A percentile compares a stretch with the other conserved stretches of the same genome.
Conservation (phyloP, 2,113 vertebrate species). For the Nyctibius bracteatus region DNA sequence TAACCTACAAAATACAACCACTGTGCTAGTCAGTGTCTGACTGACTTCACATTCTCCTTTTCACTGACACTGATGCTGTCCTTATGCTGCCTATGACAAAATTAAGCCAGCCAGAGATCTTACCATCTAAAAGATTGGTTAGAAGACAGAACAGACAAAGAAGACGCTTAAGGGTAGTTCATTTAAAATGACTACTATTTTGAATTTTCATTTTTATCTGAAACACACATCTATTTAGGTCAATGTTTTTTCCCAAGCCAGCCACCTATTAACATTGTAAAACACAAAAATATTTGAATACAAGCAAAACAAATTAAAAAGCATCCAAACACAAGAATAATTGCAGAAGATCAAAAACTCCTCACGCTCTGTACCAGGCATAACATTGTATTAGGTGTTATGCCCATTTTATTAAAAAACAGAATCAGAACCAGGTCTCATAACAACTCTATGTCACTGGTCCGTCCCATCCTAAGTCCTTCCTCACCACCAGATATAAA, state of each 20-base stretch:
- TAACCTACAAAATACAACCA: background rate
- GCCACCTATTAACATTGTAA: background rate
- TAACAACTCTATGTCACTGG: background rate
- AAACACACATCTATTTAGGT: background rate
- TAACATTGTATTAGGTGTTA: background rate
- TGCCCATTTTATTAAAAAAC: background rate
- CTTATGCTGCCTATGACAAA: background rate
- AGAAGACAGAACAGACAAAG: background rate
- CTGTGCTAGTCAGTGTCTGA: background rate
- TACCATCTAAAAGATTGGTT: background rate
- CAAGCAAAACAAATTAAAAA: background rate
- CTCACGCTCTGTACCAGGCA: background rate
- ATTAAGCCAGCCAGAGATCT: background rate
- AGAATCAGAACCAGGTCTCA: background rate
- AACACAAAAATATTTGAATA: background rate
- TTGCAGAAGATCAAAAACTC: background rate
- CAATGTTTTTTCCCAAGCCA: background rate
- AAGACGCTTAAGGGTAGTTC: background rate
- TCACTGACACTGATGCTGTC: background rate
- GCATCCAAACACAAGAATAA: background rate
- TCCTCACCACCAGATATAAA: background rate
- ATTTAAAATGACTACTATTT: background rate
- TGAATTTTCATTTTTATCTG: background rate
- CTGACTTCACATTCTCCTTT: background rate
- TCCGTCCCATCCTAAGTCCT: accelerated